Conservation (phyloP, 2,797 vertebrate genomes). For the Eulemur albifrons region DNA sequence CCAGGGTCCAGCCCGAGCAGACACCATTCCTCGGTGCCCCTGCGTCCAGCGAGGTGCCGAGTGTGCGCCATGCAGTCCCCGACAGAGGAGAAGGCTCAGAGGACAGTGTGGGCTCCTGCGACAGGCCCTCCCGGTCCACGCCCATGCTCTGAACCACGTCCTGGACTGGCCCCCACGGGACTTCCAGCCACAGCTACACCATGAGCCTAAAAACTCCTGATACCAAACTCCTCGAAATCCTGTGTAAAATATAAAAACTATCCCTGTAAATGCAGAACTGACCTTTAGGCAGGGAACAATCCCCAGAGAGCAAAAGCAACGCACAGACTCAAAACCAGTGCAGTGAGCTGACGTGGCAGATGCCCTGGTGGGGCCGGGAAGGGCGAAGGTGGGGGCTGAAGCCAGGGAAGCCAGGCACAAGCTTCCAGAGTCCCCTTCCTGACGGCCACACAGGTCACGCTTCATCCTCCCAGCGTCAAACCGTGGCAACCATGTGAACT, state of each 20-base stretch:
- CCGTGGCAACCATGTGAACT: background rate
- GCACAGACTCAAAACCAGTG: background rate
- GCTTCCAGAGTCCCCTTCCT: background rate
- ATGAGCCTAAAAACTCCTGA: background rate
- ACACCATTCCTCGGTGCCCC: background rate
- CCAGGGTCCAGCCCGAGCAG: accelerated
- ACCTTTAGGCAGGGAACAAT: background rate
- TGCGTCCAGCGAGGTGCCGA: accelerated
- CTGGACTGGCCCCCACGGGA: no score
- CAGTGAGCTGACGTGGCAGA: background rate
- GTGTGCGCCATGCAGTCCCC: background rate
- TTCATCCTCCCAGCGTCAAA: background rate
- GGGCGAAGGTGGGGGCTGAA: background rate
- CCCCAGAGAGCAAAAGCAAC: background rate
- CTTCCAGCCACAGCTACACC: background rate
- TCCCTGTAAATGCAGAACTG: background rate
- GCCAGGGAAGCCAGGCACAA: no score
- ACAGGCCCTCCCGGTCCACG: background rate
- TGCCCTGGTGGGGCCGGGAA: background rate
- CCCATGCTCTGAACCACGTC: accelerated
- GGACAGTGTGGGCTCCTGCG: background rate
- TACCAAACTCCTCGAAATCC: background rate
- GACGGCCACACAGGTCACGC: background rate
- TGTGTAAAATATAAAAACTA: background rate
- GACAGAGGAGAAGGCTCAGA: background rate